Evolutionary conservation across 1,140 invertebrate species (phyloP), one percentile per base, ranked within the genome.

Genomic region (Heliconius himera): DNA sequence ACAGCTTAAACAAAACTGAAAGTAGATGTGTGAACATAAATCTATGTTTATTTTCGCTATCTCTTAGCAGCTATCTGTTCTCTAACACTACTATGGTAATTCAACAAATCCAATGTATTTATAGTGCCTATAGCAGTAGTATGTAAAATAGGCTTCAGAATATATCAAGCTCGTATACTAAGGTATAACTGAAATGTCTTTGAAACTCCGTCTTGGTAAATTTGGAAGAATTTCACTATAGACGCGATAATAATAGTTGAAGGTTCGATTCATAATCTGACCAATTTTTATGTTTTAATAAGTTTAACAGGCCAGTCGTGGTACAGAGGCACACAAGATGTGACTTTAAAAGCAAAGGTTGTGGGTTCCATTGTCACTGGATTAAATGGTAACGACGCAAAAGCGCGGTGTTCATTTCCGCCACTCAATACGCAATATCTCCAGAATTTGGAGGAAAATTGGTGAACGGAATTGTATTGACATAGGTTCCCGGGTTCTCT

Each of bases 81-180:
- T 29, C 22, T 29, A 66, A 18, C 60, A 3, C 11, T 5, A 66
- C 60, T 66, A 66, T 66, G 60, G 26, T 66, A 66, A 66, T 66
- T 66, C n/a, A 26, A 11, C 60, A 66, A 66, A 66, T 66, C 60
- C 26, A 29, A 66, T 66, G 26, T 66, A 66, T 66, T 66, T 66
- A 66, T 22, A 66, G 60, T 66, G n/a, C 20, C 20, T 56, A 56
- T 56, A 22, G 54, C 4, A 66, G 22, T n/a, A 29, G 13, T 66
- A 66, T 66, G 60, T 29, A 66, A 66, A 66, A 66, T 66, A 66
- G 26, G 60, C 9, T 66, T 29, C 3, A n/a, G 9, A 29, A 4
- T 60, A 22, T 60, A 60, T 60, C 22, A 60, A 9, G 56, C n/a
- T 60, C 56, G 56, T 60, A 60, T 22, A 60, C 3, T 22, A 11